Conservation (phyloP, 2,888 invertebrate species). For the Macropis europaea region DNA sequence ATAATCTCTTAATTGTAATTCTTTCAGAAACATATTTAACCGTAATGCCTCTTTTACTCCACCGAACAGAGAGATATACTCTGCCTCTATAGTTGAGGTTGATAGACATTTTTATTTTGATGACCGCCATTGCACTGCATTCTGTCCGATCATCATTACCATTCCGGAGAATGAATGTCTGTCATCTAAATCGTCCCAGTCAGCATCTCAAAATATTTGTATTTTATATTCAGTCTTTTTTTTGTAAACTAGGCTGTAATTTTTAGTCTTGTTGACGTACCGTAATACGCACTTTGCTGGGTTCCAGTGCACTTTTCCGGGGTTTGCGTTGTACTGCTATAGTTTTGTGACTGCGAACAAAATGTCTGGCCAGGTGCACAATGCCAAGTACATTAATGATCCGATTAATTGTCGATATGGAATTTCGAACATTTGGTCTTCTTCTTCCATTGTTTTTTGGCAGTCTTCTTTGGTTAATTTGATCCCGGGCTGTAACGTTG, state of each 20-base stretch:
- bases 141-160: not conserved
- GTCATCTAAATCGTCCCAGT: not conserved
- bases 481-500: no score
- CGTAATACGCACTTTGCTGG: not conserved
- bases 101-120: no score
- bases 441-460: not conserved
- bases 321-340: not conserved
- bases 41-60: no score
- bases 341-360: not conserved
- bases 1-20: not conserved
- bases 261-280: not conserved
- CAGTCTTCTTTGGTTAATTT: not conserved
- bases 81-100: not conserved
- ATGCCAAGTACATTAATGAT: not conserved
- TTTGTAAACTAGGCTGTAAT: not conserved
- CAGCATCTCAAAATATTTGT: not conserved
- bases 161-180: not conserved
- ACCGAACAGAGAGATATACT: no score
- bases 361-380: not conserved
- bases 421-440: no score
- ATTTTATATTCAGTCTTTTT: not conserved
- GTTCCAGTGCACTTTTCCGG: not conserved
- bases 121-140: not conserved
- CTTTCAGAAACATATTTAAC: not conserved
- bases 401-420: not conserved